A percentile compares a stretch with the other conserved stretches of the same genome.
phyloP scores from a whole-genome alignment of 1,140 invertebrate species.

The Hypothenemus hampei region DNA sequence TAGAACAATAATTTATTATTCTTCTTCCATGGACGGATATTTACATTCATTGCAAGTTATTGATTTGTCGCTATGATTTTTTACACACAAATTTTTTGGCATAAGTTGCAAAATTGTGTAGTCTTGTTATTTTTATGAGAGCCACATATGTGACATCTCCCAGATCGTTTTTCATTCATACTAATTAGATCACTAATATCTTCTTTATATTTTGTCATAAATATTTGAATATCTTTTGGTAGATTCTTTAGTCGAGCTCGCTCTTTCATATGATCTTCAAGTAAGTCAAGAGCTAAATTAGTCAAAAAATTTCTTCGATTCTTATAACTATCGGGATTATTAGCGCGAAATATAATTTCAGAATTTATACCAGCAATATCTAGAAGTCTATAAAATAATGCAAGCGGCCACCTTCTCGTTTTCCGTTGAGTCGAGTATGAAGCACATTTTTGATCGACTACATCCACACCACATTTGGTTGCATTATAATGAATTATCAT shows the following conservation, averaged over 20 bases:
- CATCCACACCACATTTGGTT: constrained; percentile 45
- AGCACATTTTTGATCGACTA: constrained; percentile 37
- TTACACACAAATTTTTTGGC: constrained; percentile 23
- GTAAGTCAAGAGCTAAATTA: constrained; percentile 44
- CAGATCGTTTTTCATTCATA: constrained; percentile 8
- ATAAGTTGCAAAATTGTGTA: constrained; percentile 8
- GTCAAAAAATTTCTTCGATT: constrained; percentile 46
- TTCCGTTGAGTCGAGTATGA: constrained; percentile 42
- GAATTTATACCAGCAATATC: constrained; percentile 51
- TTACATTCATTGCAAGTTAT: constrained; percentile 9
- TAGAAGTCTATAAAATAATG: constrained; percentile 50
- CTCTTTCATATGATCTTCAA: constrained; percentile 35
- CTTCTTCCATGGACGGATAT: constrained; percentile 4
- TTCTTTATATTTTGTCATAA: constrained; percentile 6
- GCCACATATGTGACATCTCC: constrained; percentile 8
- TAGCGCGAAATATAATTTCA: constrained; percentile 44
- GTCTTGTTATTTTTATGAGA: constrained; percentile 20
- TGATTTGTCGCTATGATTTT: constrained; percentile 18
- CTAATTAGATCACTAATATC: neutral
- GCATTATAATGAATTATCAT: constrained; percentile 46
- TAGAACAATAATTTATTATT: too few species aligned
- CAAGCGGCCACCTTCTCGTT: constrained; percentile 50
- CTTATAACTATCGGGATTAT: constrained; percentile 24
- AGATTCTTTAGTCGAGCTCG: constrained; percentile 8
- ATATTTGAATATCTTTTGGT: constrained; percentile 16